A percentile compares a stretch with the other conserved stretches of the same genome.
Evolutionary conservation across 2,888 invertebrate species (phyloP).

Genomic region (Lobophora halterata): DNA sequence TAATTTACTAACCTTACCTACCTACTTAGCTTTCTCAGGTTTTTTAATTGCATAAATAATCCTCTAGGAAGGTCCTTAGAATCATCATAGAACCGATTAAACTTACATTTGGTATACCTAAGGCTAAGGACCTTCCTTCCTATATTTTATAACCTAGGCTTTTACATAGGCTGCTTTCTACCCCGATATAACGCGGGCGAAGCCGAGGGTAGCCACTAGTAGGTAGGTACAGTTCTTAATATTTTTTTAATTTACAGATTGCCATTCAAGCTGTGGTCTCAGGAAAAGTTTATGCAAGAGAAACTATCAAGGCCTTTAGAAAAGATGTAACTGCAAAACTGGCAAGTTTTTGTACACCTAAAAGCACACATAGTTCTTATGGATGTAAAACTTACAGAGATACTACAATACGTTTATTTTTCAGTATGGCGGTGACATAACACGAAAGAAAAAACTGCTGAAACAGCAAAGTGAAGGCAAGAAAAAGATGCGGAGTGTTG

Average conservation of each 20-base stretch:
- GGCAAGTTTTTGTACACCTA: slow-evolving; percentile 81
- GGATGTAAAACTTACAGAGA: background rate
- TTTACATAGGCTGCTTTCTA: no score
- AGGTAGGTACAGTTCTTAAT: background rate
- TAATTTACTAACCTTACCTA: no score
- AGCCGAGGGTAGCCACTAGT: no score
- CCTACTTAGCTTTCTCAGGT: no score
- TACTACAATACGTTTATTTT: slow-evolving; percentile 36
- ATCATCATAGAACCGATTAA: no score
- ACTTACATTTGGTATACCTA: no score
- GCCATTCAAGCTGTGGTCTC: slow-evolving; percentile 92
- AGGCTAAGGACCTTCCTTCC: no score
- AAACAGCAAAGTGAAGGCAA: slow-evolving; percentile 96
- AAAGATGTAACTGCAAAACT: slow-evolving; percentile 97
- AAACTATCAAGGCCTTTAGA: slow-evolving; percentile 91
- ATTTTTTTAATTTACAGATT: slow-evolving; percentile 71
- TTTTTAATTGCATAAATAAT: no score
- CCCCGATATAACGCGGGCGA: no score
- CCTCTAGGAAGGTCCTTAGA: no score
- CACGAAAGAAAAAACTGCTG: slow-evolving; percentile 93
- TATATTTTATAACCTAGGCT: no score
- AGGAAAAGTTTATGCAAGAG: slow-evolving; percentile 90
- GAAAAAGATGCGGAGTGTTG: slow-evolving; percentile 94
- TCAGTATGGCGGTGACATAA: slow-evolving; percentile 95
- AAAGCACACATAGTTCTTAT: no score